Percentiles rank a stretch among this genome's conserved stretches.
These are phyloP conservation scores for Ceyx melanurus DNA, from an alignment of 2,113 vertebrate species.

Conservation along the genomic window DNA sequence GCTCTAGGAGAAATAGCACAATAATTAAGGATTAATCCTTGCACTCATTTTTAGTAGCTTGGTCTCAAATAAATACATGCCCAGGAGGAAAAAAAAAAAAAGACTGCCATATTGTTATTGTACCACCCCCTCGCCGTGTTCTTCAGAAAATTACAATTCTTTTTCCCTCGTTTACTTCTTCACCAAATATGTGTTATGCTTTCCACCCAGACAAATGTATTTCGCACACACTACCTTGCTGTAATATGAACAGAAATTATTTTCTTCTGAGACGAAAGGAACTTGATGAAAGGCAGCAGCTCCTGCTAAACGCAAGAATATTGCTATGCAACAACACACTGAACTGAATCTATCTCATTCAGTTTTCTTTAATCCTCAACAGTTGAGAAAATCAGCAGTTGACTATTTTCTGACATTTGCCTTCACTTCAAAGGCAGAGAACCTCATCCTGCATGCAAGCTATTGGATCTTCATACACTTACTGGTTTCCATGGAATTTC, in stretches of 20 bases:
- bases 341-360: background rate
- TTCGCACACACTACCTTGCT: constrained; percentile 12
- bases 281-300: constrained; percentile 38
- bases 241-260: constrained; percentile 1
- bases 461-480: background rate
- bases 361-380: background rate
- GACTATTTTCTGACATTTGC: background rate
- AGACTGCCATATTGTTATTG: constrained; percentile 15
- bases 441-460: background rate
- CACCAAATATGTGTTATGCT: background rate
- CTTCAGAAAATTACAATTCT: constrained; percentile 40
- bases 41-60: constrained; percentile 10
- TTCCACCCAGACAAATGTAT: constrained; percentile 18
- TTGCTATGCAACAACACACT: constrained; percentile 54
- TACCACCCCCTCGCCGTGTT: background rate
- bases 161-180: background rate
- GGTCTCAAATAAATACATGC: constrained; percentile 33
- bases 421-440: background rate
- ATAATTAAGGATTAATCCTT: constrained; percentile 38
- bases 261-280: constrained; percentile 53
- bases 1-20: constrained; percentile 1
- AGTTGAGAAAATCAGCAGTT: background rate
- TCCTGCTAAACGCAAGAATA: constrained; percentile 25
- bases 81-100: constrained; percentile 16
- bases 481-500: background rate